Base-by-base conservation (phyloP, 2,888 invertebrate genomes). In the Cacoxenus indagator region DNA sequence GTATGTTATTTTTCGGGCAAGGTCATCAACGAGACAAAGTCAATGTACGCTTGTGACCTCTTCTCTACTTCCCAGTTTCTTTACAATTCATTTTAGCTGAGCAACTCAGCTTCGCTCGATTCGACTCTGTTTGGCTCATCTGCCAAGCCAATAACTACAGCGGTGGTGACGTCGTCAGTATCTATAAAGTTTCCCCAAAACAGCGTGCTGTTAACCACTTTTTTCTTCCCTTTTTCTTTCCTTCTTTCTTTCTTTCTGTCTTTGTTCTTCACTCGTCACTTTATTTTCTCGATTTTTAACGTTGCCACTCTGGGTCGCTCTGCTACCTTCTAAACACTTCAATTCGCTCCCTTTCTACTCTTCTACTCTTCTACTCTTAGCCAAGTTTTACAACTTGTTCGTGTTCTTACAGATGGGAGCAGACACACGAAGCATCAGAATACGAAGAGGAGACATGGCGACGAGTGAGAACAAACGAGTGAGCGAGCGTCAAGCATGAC, bases 1-100 rank as follows among this genome's bases (percentile, higher is more conserved):
- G 73, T 74, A 76, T 74, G 81, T 79, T 84, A 82, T 84, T 87
- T 87, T 87, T 87, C 86, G 88, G 88, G 83, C 87, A 87, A 87
- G 87, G 87, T 88, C 87, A 87, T 86, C 84, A 84, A 71, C 83
- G 85, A 87, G 87, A 87, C 87, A 85, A 86, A 87, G 88, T 87
- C 87, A 88, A 86, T 83, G 87, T 77, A 87, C 87, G 84, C 79
- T 76, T 85, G 83, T 87, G 87, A 87, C 87, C 87, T 86, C 86
- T n/a, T 82, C 85, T 72, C 48, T 75, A 72, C 69, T 76, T 70
- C 72, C 65, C 72, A 75, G 72, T 71, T 72, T 73, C 70, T 31
- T 66, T 31, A 61, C 31, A 31, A 31, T 55, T 59, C 26, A 46
- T 19, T 67, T 59, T 57, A 29, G 67, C 71, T 64, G 62, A 6